These are phyloP conservation scores for Euthynnus affinis DNA, from an alignment of 2,797 vertebrate species.

Conservation along the genomic window DNA sequence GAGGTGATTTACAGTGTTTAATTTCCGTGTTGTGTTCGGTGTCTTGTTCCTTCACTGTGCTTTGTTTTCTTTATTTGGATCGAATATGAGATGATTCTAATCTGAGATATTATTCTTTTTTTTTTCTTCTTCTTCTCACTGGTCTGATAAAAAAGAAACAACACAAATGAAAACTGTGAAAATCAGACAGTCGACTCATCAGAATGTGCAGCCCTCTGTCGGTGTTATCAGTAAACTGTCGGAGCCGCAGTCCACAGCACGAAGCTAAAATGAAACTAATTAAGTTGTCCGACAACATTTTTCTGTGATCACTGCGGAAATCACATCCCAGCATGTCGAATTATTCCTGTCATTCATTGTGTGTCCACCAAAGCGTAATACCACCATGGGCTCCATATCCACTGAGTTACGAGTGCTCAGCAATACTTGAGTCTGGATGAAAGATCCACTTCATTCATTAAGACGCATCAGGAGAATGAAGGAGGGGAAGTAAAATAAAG, in stretches of 20 bases:
- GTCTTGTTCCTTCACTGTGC: background rate
- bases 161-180: slow-evolving; percentile 7
- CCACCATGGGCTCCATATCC: slow-evolving; percentile 36
- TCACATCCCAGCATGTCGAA: slow-evolving; percentile 49
- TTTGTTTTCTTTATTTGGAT: background rate
- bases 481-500: background rate
- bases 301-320: slow-evolving; percentile 59
- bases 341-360: slow-evolving; percentile 26
- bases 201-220: slow-evolving; percentile 3
- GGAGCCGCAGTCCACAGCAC: slow-evolving; percentile 15
- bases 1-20: slow-evolving; percentile 20
- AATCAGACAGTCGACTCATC: background rate
- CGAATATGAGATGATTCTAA: slow-evolving; percentile 17
- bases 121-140: background rate
- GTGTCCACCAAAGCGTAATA: slow-evolving; percentile 25
- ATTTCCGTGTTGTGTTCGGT: background rate
- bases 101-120: background rate
- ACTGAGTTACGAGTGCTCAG: slow-evolving; percentile 8
- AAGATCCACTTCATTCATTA: slow-evolving; percentile 15
- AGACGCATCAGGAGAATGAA: background rate
- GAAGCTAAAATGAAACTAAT: slow-evolving; percentile 51
- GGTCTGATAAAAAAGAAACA: background rate
- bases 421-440: background rate
- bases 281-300: slow-evolving; percentile 55
- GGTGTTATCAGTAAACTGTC: slow-evolving; percentile 28